Conservation (phyloP, 1,140 invertebrate genomes). For the Aplysia californica region DNA sequence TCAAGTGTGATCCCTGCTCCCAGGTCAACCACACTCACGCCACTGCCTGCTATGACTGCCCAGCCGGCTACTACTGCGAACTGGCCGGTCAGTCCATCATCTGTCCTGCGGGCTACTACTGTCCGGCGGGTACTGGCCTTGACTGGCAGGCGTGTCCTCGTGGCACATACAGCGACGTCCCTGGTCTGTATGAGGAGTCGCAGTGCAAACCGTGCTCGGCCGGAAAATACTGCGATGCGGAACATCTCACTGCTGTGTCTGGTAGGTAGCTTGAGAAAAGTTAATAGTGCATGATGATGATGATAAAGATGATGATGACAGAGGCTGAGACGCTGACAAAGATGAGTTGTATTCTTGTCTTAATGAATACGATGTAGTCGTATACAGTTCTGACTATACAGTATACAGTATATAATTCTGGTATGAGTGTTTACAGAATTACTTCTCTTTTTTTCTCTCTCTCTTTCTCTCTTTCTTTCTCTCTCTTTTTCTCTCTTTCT, state of each 20-base stretch:
- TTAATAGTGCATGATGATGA: no score
- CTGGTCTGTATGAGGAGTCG: slow-evolving; percentile 46
- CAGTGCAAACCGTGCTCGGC: slow-evolving; percentile 61
- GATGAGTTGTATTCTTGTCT: no score
- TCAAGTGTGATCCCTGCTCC: no score
- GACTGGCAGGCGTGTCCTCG: slow-evolving; percentile 61
- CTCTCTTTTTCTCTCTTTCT: no score
- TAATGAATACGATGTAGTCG: no score
- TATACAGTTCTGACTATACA: no score
- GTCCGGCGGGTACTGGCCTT: slow-evolving; percentile 57
- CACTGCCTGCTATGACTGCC: slow-evolving; percentile 51
- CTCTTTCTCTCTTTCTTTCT: no score
- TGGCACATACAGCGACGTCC: slow-evolving; percentile 60
- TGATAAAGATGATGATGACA: no score
- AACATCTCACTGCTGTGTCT: slow-evolving; percentile 55
- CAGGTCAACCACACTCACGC: slow-evolving; percentile 65
- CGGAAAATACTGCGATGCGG: slow-evolving; percentile 59
- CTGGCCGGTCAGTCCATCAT: slow-evolving; percentile 44
- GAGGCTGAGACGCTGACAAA: no score
- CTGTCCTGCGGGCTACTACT: slow-evolving; percentile 61
- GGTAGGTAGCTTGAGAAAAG: slow-evolving; percentile 48
- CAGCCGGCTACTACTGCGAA: slow-evolving; percentile 61
- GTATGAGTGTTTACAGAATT: no score
- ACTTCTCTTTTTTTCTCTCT: no score
- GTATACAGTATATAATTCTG: no score